Percentiles rank a stretch among this genome's conserved stretches.
Conservation (phyloP, 2,113 vertebrate genomes). For the Silurus glanis region DNA sequence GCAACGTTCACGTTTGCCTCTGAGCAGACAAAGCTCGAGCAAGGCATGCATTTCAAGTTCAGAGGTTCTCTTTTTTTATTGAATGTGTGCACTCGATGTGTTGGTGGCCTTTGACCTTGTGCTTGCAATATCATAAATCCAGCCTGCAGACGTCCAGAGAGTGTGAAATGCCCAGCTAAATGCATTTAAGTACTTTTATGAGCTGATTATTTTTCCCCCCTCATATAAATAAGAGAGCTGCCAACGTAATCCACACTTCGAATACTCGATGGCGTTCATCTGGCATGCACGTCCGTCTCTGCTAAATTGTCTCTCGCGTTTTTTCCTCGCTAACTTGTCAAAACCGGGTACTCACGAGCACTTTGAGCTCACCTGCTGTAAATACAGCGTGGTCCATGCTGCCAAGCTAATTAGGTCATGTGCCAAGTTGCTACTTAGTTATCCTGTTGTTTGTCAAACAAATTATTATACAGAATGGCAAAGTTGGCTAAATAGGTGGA, state of each 20-base stretch:
- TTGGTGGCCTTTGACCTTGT: neutral
- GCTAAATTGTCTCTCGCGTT: neutral
- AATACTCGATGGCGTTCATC: constrained; percentile 8
- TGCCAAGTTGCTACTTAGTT: constrained; percentile 35
- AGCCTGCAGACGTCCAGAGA: neutral
- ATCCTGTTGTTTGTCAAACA: constrained; percentile 18
- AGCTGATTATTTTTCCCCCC: constrained; percentile 12
- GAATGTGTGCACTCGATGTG: neutral
- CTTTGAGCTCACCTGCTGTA: constrained; percentile 30
- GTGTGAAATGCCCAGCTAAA: neutral
- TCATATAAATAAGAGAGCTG: constrained; percentile 11
- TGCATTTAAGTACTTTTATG: constrained; percentile 7
- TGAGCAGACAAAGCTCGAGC: neutral
- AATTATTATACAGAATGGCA: neutral
- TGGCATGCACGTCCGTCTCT: neutral
- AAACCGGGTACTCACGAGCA: neutral
- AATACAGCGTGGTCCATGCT: constrained; percentile 34
- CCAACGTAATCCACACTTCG: constrained; percentile 23
- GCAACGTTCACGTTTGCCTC: neutral
- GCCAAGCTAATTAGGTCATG: constrained; percentile 53
- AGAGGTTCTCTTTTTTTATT: neutral
- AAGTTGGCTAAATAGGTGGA: neutral
- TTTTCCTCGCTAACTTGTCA: constrained; percentile 6
- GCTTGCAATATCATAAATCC: neutral
- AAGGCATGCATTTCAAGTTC: constrained; percentile 16